These are phyloP conservation scores for Pectinophora gossypiella DNA, from an alignment of 1,140 invertebrate genomes.

Conservation along the genomic window DNA sequence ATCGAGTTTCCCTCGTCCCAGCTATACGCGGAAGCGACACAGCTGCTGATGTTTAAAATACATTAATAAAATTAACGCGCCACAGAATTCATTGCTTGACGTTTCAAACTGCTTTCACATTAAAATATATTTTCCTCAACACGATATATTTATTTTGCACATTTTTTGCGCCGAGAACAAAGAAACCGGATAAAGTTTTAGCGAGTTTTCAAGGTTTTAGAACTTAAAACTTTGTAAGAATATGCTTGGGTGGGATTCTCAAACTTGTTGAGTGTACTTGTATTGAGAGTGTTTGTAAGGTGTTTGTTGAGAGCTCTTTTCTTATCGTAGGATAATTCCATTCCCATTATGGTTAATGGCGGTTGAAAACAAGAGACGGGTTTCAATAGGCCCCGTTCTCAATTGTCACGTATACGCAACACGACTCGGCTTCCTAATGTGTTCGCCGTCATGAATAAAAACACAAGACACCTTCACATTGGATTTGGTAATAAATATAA, in stretches of 20 bases:
- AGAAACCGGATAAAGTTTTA: too few species aligned
- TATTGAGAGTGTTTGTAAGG: too few species aligned
- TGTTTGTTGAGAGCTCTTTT: too few species aligned
- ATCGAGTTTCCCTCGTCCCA: not conserved
- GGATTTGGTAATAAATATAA: not conserved
- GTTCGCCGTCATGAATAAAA: not conserved
- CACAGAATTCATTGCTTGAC: not conserved
- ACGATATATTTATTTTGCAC: too few species aligned
- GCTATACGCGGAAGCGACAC: not conserved
- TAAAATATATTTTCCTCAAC: not conserved
- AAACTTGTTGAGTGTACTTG: too few species aligned
- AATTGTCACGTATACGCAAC: not conserved
- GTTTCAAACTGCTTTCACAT: not conserved
- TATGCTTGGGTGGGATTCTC: too few species aligned
- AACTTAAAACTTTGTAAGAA: too few species aligned
- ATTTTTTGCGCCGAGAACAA: too few species aligned
- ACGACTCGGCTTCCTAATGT: not conserved
- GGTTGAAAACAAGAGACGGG: not conserved
- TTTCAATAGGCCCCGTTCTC: not conserved
- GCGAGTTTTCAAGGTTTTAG: too few species aligned
- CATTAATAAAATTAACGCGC: constrained; percentile 1
- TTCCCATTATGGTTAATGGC: not conserved
- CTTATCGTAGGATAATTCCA: not conserved
- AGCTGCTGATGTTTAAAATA: constrained; percentile 2
- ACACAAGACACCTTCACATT: not conserved